phyloP scores from a whole-genome alignment of 2,113 vertebrate species.

The Myrmecophaga tridactyla region DNA sequence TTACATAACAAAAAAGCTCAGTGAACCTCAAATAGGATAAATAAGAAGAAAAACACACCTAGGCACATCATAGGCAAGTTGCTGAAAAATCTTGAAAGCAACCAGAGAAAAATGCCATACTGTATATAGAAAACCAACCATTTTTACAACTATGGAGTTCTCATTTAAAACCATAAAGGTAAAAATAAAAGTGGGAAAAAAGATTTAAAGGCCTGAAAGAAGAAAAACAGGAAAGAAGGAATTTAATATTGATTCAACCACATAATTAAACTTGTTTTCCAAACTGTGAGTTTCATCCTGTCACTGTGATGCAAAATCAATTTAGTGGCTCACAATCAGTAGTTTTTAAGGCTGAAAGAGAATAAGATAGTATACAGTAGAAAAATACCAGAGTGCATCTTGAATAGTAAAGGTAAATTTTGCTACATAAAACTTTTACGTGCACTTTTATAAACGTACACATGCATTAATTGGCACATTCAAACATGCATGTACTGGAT shows the following conservation, averaged over 20 bases:
- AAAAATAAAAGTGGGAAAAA: too few species aligned
- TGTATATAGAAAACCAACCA: too few species aligned
- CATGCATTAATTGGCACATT: background rate
- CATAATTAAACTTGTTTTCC: background rate
- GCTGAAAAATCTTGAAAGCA: too few species aligned
- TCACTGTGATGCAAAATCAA: conserved; percentile 15
- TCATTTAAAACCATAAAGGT: too few species aligned
- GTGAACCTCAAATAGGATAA: too few species aligned
- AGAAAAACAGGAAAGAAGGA: background rate
- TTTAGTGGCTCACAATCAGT: background rate
- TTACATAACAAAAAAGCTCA: too few species aligned
- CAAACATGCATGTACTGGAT: background rate
- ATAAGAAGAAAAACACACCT: too few species aligned
- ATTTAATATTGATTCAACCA: background rate
- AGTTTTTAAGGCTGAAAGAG: conserved; percentile 17
- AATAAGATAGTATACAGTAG: background rate
- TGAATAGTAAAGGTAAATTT: background rate
- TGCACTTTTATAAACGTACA: background rate
- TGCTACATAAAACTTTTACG: background rate
- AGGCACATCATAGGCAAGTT: too few species aligned
- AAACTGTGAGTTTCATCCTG: background rate
- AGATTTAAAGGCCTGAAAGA: too few species aligned
- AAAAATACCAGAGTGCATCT: background rate
- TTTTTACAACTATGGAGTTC: too few species aligned
- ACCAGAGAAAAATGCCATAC: too few species aligned